A percentile compares a stretch with the other conserved stretches of the same genome.
Evolutionary conservation across 2,888 invertebrate genomes (phyloP).

Genomic region (Drosophila gaucha): DNA sequence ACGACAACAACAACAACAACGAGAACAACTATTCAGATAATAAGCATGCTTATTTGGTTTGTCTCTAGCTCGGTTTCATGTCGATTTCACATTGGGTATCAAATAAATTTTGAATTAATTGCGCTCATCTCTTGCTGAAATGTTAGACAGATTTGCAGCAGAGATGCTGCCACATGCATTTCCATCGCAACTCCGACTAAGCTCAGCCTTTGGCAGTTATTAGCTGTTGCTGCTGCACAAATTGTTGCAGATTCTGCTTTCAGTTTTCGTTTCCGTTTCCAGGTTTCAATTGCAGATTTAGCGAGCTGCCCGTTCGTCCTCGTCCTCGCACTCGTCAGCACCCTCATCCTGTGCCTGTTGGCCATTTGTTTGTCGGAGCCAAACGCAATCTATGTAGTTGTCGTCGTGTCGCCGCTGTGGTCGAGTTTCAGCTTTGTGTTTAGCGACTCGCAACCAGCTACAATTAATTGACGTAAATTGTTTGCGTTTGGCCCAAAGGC

Average conservation of each 20-base stretch:
- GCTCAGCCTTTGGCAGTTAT: slow-evolving; percentile 41
- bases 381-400: slow-evolving; percentile 40
- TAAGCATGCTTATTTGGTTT: slow-evolving; percentile 15
- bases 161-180: slow-evolving; percentile 12
- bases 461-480: slow-evolving; percentile 64
- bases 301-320: slow-evolving; percentile 15
- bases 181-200: slow-evolving; percentile 25
- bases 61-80: slow-evolving; percentile 3
- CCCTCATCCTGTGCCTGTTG: background rate
- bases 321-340: background rate
- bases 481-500: slow-evolving; percentile 36
- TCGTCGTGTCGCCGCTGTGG: slow-evolving; percentile 39
- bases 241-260: slow-evolving; percentile 42
- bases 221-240: slow-evolving; percentile 31
- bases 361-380: slow-evolving; percentile 40
- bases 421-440: slow-evolving; percentile 34
- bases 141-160: slow-evolving; percentile 19
- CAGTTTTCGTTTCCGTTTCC: slow-evolving; percentile 11
- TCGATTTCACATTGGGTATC: slow-evolving; percentile 41
- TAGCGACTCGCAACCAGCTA: slow-evolving; percentile 33
- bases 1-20: background rate
- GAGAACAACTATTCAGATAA: slow-evolving; percentile 9
- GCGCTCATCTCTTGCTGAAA: slow-evolving; percentile 57
- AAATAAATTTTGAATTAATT: slow-evolving; percentile 80
- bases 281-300: slow-evolving; percentile 26